Base-by-base conservation (phyloP, 1,140 invertebrate species). In the silkworm (Bombyx mori) region DNA sequence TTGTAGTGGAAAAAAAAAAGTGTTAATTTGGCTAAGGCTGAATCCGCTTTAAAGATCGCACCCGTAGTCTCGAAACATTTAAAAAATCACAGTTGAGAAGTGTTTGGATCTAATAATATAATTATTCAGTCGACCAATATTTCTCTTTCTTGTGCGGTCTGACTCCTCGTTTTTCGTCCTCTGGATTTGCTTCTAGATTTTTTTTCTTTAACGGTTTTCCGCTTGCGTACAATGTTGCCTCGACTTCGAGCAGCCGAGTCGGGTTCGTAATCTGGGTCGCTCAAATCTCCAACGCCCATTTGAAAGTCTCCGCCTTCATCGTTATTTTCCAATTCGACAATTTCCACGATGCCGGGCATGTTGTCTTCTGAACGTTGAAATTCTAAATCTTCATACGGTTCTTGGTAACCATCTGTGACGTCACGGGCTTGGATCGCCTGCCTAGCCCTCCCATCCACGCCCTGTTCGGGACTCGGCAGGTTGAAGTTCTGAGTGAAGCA, bases 401-500 rank as follows among this genome's bases (percentile, higher is more conserved):
- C 68, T 8, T 68, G 73, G 54, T 72, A 79, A 42, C 75, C 74
- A 51, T 84, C 82, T 5, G 71, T 73, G 56, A 74, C 76, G 59
- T 85, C 84, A 43, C 73, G 71, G 7, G 59, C 60, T 3, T 35
- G 46, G 52, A 80, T 77, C 12, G 75, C 72, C 42, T 69, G 63
- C 59, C 73, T 69, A 60, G 57, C 54, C 8, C 48, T 51, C 7
- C 56, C 67, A 8, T 71, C 73, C 18, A 57, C 62, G 44, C 63
- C 70, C 66, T 70, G 75, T 63, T 78, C 82, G 45, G 77, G 64
- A 57, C 62, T 75, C 72, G 84, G 84, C 66, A 87, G 64, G 75
- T 87, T 87, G 69, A 87, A 75, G 66, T 87, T 87, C 84, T 87
- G 73, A 72, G 67, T 75, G 74, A 71, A 77, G 70, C 74, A 73